Evolutionary conservation across 2,888 invertebrate genomes (phyloP), one percentile per base, ranked within the genome.

Genomic region (Lydus trimaculatus): DNA sequence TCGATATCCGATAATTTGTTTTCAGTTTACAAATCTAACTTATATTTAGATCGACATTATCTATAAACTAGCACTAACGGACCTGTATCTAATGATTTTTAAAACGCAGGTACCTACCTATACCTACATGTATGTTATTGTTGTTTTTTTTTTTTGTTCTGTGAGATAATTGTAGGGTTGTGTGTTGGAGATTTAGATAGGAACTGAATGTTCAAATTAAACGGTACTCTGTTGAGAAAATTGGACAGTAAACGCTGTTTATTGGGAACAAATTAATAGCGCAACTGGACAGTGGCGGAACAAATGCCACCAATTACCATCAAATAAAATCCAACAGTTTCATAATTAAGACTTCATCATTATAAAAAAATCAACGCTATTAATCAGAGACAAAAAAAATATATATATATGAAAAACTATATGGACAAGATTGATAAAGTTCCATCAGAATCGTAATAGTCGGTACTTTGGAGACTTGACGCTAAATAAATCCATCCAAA

Each of bases 401-500:
- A 69, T 69, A 69, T 60, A 58, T 8, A n/a, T 15, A 63, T 63
- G 65, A 63, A 66, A 61, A 61, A 64, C 64, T 64, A 33, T 65
- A 61, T 60, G 70, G 58, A 66, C 61, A 66, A 73, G 69, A 73
- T 73, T 73, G 70, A 73, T 70, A 70, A 72, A 71, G 71, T 65
- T n/a, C 65, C 33, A 23, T 52, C 25, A 63, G 25, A 25, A 25
- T 48, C 43, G 66, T 69, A 69, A 69, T 69, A 63, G 69, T 48
- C 69, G 56, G 64, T 66, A 63, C 69, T 66, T 67, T 78, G 73
- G 73, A 66, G 67, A 65, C 67, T 77, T 76, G 78, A 78, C 77
- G 79, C 79, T 78, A 80, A 79, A 82, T 81, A 81, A 81, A 81
- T 82, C 77, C 78, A 78, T 78, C 77, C 73, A 75, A 71, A 79